A percentile compares a stretch with the other conserved stretches of the same genome.
These are phyloP conservation scores for Podotricha telesiphe DNA, from an alignment of 2,888 invertebrate genomes.

Conservation along the genomic window DNA sequence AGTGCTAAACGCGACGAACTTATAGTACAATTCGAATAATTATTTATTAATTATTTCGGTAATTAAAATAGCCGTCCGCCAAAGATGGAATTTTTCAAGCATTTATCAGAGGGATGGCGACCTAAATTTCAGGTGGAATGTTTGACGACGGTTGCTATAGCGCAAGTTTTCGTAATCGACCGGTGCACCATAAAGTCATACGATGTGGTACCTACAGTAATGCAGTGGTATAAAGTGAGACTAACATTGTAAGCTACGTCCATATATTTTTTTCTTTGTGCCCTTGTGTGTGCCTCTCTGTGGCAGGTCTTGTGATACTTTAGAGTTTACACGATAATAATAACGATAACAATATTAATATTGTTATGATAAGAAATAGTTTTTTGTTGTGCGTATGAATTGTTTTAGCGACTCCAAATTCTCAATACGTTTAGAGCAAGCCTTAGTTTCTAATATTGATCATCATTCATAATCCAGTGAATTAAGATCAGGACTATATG, in stretches of 20 bases:
- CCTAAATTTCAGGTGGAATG: constrained; percentile 64
- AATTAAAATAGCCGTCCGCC: constrained; percentile 10
- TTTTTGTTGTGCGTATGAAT: too few relatives aligned
- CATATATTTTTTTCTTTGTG: not conserved
- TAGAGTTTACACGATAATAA: too few relatives aligned
- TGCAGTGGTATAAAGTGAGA: constrained; percentile 11
- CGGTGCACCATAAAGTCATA: constrained; percentile 35
- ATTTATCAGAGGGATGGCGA: constrained; percentile 49
- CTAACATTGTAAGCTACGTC: not conserved
- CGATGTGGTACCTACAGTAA: constrained; percentile 9
- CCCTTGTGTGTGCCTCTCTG: not conserved
- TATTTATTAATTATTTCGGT: constrained; percentile 4
- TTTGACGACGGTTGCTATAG: constrained; percentile 70
- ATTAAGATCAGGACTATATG: too few relatives aligned
- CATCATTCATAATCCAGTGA: too few relatives aligned
- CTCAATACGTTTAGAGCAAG: too few relatives aligned
- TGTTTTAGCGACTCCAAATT: too few relatives aligned
- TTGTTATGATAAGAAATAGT: too few relatives aligned
- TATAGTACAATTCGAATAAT: not conserved
- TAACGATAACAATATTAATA: too few relatives aligned
- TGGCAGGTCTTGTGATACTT: not conserved
- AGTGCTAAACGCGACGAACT: not conserved
- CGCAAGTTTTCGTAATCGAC: constrained; percentile 45
- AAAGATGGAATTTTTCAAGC: constrained; percentile 54
- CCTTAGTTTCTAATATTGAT: too few relatives aligned